Conservation (phyloP, 2,113 vertebrate genomes). For the Ageneiosus marmoratus region DNA sequence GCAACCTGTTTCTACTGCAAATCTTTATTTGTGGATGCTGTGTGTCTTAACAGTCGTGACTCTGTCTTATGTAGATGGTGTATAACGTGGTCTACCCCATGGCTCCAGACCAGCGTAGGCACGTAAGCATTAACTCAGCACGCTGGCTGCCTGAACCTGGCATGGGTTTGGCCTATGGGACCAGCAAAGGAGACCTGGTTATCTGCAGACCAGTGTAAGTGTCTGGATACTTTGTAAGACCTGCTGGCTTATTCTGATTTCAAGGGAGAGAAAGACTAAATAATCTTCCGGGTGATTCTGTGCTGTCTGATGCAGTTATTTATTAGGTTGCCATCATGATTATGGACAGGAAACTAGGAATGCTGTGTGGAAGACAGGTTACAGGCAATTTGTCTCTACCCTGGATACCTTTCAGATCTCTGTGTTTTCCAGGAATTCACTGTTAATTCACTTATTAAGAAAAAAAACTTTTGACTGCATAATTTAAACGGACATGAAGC, state of each 20-base stretch:
- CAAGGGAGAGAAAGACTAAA: neutral
- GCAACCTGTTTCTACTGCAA: neutral
- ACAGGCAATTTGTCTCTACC: conserved; percentile 19
- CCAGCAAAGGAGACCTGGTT: conserved; percentile 98
- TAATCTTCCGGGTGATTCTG: neutral
- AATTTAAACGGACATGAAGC: neutral
- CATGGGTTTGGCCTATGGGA: conserved; percentile 94
- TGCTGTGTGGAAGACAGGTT: conserved; percentile 37
- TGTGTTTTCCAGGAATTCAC: conserved; percentile 33
- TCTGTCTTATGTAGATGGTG: conserved; percentile 81
- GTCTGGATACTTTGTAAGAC: neutral
- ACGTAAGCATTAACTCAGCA: conserved; percentile 98
- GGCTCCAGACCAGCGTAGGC: conserved; percentile 95
- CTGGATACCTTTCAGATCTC: conserved; percentile 28
- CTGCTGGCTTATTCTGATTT: neutral
- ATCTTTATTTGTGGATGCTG: neutral
- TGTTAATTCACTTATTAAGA: conserved; percentile 16
- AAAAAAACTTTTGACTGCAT: neutral
- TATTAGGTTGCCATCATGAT: conserved; percentile 34
- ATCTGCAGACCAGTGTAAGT: conserved; percentile 98
- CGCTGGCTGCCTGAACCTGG: conserved; percentile 96
- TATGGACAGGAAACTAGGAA: conserved; percentile 36
- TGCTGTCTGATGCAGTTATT: neutral
- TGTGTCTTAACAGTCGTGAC: conserved; percentile 33
- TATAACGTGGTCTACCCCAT: conserved; percentile 98